These are phyloP conservation scores for Crotalus helleri DNA, from an alignment of 2,113 vertebrate genomes.

Conservation along the genomic window DNA sequence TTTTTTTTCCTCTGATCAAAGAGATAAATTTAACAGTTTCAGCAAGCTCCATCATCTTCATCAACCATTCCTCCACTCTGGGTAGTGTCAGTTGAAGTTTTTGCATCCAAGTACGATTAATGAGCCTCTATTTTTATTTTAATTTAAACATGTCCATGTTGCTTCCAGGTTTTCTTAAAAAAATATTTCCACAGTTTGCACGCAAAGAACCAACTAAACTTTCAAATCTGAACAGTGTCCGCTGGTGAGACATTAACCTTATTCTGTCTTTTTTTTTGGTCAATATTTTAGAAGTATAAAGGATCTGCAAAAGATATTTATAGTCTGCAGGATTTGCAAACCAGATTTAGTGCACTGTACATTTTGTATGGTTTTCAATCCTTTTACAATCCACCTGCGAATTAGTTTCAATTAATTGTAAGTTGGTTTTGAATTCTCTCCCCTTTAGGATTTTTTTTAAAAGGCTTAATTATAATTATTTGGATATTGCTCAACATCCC, in stretches of 20 bases:
- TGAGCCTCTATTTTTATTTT: neutral
- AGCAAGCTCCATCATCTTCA: too few species aligned
- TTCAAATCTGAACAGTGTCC: neutral
- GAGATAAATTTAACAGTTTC: too few species aligned
- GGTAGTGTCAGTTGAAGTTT: too few species aligned
- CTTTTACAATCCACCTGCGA: neutral
- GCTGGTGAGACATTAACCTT: neutral
- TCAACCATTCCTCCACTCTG: too few species aligned
- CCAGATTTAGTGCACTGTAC: neutral
- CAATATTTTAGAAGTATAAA: neutral
- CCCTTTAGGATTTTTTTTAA: neutral
- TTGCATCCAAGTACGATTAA: too few species aligned
- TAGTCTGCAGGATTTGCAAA: neutral
- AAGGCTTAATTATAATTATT: neutral
- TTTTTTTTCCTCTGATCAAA: too few species aligned
- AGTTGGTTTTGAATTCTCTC: neutral
- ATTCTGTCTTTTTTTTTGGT: neutral
- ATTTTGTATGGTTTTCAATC: neutral
- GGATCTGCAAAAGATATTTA: neutral
- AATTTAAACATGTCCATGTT: neutral
- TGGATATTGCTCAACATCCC: neutral
- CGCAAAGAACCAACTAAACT: neutral
- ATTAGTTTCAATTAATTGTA: neutral
- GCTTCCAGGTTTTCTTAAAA: neutral
- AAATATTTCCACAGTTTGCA: neutral